These are phyloP conservation scores for Xenopus borealis DNA, from an alignment of 2,113 vertebrate genomes.

Conservation along the genomic window DNA sequence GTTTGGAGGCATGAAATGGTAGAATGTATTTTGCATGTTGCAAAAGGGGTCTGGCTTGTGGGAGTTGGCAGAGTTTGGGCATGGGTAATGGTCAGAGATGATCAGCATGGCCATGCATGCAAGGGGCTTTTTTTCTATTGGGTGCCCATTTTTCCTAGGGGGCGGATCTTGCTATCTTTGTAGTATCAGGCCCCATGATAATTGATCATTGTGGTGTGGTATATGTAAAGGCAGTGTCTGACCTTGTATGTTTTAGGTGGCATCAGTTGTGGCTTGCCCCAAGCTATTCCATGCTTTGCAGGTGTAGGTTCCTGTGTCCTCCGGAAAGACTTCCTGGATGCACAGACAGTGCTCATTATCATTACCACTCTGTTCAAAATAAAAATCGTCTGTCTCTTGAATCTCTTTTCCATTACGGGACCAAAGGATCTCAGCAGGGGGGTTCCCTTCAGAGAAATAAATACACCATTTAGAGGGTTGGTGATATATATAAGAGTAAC, in stretches of 20 bases:
- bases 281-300: constrained; percentile 84
- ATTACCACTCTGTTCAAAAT: constrained; percentile 74
- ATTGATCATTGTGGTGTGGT: constrained; percentile 4
- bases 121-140: too few relatives aligned
- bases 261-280: constrained; percentile 74
- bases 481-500: too few relatives aligned
- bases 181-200: too few relatives aligned
- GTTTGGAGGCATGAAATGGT: too few relatives aligned
- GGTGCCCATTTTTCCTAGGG: too few relatives aligned
- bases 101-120: too few relatives aligned
- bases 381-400: constrained; percentile 87
- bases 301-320: constrained; percentile 86
- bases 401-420: constrained; percentile 87
- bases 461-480: too few relatives aligned
- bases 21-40: too few relatives aligned
- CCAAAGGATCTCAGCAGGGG: constrained; percentile 82
- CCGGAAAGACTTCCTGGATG: constrained; percentile 92
- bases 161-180: too few relatives aligned
- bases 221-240: constrained; percentile 13
- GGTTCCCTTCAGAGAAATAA: constrained; percentile 36
- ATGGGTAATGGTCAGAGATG: too few relatives aligned
- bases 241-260: constrained; percentile 83
- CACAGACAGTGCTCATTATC: constrained; percentile 69
- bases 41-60: too few relatives aligned
- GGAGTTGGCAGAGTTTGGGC: too few relatives aligned